Base-by-base conservation (phyloP, 2,888 invertebrate species). In the Drosophila sordidula region DNA sequence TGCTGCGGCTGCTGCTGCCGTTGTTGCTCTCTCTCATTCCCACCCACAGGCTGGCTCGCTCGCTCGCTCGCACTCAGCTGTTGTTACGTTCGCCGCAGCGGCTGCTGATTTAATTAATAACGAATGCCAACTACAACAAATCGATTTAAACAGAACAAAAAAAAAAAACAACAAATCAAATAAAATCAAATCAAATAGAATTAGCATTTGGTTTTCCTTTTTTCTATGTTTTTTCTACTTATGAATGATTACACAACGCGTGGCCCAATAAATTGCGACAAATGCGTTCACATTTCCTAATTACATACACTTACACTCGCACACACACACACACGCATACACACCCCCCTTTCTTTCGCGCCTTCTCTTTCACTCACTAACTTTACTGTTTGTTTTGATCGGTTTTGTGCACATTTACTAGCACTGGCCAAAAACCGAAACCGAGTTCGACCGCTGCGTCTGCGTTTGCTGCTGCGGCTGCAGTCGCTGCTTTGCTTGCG, bases 181-280 rank as follows among this genome's bases (percentile, higher is more conserved):
- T 57, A 25, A 79, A 72, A 68, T 56, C 51, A 67, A 75, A 72
- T 65, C 26, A 56, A 64, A 74, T 80, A 80, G 82, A 87, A 80
- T 81, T 73, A 70, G 52, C 55, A 76, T 75, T 75, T 34, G 32
- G 25, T 39, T 51, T 65, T 50, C 29, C 3, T 8, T 55, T 22
- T 34, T 34, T 12, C 41, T 52, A n/a, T 29, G 36, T 8, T 29
- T 42, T 54, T 51, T 58, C 14, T 76, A 56, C 68, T 75, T 75
- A 67, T 80, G 75, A 80, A 84, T 84, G 86, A 89, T 90, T 90
- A 90, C 90, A 90, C 90, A 90, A 90, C 83, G 72, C 51, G 56
- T 68, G 65, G 57, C 52, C 66, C 59, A 72, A 77, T 73, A 73
- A 75, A 59, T 34, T 41, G 42, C 57, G 58, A 75, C 71, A 67